These are phyloP conservation scores for Amphilophus citrinellus DNA, from an alignment of 2,113 vertebrate species.

Conservation along the genomic window DNA sequence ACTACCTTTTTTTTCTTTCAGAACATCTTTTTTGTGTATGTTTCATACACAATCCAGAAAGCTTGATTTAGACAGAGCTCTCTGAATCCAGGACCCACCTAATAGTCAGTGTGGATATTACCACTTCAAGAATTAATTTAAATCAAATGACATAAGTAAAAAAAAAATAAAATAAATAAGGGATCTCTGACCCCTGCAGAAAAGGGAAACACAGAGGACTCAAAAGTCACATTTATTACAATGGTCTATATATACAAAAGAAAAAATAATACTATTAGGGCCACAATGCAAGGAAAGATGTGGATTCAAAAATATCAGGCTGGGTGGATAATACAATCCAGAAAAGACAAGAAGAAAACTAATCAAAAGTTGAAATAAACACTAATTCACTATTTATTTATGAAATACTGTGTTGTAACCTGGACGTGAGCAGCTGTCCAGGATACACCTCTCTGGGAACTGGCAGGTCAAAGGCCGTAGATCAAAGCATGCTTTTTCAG, in stretches of 20 bases:
- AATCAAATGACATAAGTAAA: no score
- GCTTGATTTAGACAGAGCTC: not conserved
- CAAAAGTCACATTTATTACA: no score
- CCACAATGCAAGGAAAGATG: not conserved
- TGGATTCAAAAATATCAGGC: not conserved
- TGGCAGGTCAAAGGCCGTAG: not conserved
- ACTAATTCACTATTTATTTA: not conserved
- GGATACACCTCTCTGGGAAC: not conserved
- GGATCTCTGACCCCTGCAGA: no score
- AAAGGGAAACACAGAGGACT: no score
- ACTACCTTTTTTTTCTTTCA: not conserved
- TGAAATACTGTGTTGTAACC: not conserved
- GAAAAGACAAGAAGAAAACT: not conserved
- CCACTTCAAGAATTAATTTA: no score
- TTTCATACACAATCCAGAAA: conserved; percentile 10
- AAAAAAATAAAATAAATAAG: no score
- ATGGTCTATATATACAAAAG: no score
- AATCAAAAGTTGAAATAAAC: not conserved
- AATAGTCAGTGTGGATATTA: no score
- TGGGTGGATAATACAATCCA: not conserved
- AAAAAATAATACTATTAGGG: not conserved
- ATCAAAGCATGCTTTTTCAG: not conserved
- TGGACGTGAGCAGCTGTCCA: not conserved
- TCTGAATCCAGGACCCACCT: not conserved
- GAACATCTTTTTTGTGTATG: not conserved